Evolutionary conservation across 2,888 invertebrate species (phyloP).

Genomic region (Xylota segnis): DNA sequence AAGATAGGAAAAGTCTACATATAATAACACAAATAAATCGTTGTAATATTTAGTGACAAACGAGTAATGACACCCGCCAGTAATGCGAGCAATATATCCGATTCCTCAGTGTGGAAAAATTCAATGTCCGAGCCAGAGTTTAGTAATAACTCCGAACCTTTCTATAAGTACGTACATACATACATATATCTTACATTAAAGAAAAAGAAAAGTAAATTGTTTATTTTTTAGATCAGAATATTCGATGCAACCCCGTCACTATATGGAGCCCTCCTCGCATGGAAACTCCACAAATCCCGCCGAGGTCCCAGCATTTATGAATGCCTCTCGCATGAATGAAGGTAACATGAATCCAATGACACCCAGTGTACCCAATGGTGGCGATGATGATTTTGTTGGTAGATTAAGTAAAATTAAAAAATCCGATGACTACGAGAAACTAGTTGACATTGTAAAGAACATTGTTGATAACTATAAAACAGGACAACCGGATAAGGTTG

Average conservation of each 20-base stretch:
- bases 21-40: not conserved
- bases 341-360: slow-evolving; percentile 83
- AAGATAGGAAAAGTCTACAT: not conserved
- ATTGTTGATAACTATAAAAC: slow-evolving; percentile 83
- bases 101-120: slow-evolving; percentile 84
- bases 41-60: slow-evolving; percentile 80
- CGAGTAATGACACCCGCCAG: slow-evolving; percentile 83
- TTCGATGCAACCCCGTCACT: slow-evolving; percentile 83
- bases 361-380: slow-evolving; percentile 79
- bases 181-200: too few relatives aligned
- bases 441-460: slow-evolving; percentile 84
- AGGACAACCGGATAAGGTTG: slow-evolving; percentile 82
- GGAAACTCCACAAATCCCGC: slow-evolving; percentile 83
- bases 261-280: slow-evolving; percentile 83
- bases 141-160: slow-evolving; percentile 83
- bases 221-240: slow-evolving; percentile 83
- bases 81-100: slow-evolving; percentile 83
- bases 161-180: slow-evolving; percentile 83
- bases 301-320: slow-evolving; percentile 83
- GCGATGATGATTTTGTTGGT: slow-evolving; percentile 78
- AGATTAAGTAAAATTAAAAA: slow-evolving; percentile 78
- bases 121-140: slow-evolving; percentile 84
- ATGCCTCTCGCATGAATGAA: slow-evolving; percentile 82
- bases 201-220: too few relatives aligned
- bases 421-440: slow-evolving; percentile 83